Percentiles rank a stretch among this genome's conserved stretches.
These are phyloP conservation scores for Triplophysa yarkandensis DNA, from an alignment of 2,797 vertebrate species.

Conservation along the genomic window DNA sequence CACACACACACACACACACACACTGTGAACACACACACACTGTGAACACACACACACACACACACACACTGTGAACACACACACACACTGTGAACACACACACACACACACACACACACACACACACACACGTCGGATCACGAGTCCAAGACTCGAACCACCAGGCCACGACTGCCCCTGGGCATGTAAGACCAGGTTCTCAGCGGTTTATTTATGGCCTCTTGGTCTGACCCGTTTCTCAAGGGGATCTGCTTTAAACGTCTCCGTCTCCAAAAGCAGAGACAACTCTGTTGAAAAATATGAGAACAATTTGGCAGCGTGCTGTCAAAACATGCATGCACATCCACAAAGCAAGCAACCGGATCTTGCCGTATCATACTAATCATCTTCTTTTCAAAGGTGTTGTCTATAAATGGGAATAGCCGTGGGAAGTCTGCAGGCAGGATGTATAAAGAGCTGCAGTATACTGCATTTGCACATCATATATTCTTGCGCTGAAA, in stretches of 20 bases:
- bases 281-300: background rate
- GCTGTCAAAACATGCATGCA: background rate
- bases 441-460: background rate
- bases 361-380: background rate
- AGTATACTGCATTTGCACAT: conserved; percentile 25
- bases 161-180: too few relatives aligned
- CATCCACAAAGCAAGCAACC: background rate
- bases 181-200: too few relatives aligned
- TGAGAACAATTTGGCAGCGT: background rate
- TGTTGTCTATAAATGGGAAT: conserved; percentile 7
- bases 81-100: too few relatives aligned
- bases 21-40: too few relatives aligned
- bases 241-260: background rate
- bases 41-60: too few relatives aligned
- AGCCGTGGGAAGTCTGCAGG: conserved; percentile 15
- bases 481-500: conserved; percentile 3
- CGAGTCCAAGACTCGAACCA: too few relatives aligned
- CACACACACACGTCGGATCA: too few relatives aligned
- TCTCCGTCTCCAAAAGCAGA: background rate
- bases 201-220: too few relatives aligned
- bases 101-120: too few relatives aligned
- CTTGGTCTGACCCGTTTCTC: conserved; percentile 20
- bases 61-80: too few relatives aligned
- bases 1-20: too few relatives aligned
- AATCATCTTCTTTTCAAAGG: conserved; percentile 26